Evolutionary conservation across 1,140 invertebrate species (phyloP).

Genomic region (Octopus bimaculoides): DNA sequence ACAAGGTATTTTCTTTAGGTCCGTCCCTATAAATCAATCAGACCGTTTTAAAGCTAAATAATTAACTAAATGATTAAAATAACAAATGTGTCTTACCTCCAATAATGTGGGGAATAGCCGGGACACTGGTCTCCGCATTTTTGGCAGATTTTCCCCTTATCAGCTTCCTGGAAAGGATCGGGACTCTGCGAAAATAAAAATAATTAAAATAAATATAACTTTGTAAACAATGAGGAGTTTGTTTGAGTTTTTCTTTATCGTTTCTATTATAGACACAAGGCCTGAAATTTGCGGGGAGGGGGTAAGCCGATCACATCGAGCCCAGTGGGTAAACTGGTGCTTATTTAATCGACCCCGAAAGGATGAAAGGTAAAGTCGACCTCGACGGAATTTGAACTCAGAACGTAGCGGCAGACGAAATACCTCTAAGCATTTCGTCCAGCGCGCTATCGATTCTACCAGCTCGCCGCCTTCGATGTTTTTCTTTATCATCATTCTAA

Average conservation of each 20-base stretch:
- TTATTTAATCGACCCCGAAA: background rate
- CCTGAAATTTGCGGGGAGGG: background rate
- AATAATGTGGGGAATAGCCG: conserved; percentile 12
- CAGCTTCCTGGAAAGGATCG: background rate
- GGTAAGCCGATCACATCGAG: background rate
- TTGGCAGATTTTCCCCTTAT: conserved; percentile 10
- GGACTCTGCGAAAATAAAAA: conserved; percentile 1
- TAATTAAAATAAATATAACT: background rate
- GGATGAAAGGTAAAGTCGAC: no score
- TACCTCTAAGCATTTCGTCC: no score
- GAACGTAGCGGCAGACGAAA: no score
- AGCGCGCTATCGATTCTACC: no score
- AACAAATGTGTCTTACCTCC: conserved; percentile 3
- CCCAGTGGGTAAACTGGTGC: background rate
- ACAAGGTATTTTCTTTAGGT: no score
- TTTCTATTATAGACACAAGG: background rate
- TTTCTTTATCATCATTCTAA: no score
- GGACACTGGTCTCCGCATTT: conserved; percentile 9
- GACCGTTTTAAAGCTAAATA: no score
- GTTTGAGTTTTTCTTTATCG: background rate
- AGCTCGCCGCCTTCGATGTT: no score
- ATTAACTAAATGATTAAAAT: no score
- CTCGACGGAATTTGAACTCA: no score
- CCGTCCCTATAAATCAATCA: no score
- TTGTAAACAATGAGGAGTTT: background rate